Base-by-base conservation (phyloP, 2,113 vertebrate genomes). In the Colius striatus region DNA sequence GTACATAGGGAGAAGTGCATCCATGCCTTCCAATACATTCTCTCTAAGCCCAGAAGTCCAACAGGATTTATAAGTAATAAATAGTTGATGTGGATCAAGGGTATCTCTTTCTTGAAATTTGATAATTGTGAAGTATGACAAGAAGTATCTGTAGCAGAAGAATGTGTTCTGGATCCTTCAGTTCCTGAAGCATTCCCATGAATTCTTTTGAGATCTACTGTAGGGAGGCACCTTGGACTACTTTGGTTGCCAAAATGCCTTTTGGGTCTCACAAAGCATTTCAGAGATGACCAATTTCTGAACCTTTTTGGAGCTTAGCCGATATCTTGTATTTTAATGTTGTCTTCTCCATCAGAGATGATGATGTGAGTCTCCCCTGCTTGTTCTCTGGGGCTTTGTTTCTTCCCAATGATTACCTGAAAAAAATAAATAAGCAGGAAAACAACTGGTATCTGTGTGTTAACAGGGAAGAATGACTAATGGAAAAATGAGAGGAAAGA, bases 371-470 rank as follows among this genome's bases (percentile, higher is more conserved):
- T 82, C 63, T 88, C 60, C 53, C 13, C 30, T 67, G 62, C 48
- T 84, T 16, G 15, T 93, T 95, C 60, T 83, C 77, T 70, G 61
- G 77, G 66, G 45, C 67, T 87, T 92, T 70, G 34, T 91, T 94
- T 87, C 50, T 51, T 85, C n/a, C 60, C 84, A 54, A 47, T 85
- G 68, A 86, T 85, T 73, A 58, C 87, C 84, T 93, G 55, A 87
- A 95, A 77, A 91, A 96, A 90, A 82, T 67, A 92, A 82, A 75
- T 80, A 95, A 91, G 77, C 29, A 65, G 51, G 78, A 92, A 90
- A 94, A 87, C 61, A 92, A 57, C 41, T 12, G 14, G 21, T 90
- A 85, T 87, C 67, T 77, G 34, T 51, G 63, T 72, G 79, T 91
- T 94, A 87, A 85, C 55, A 76, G 67, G 43, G 68, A 91, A 30